Percentiles rank a stretch among this genome's conserved stretches.
These are phyloP conservation scores for Syngnathus rostellatus DNA, from an alignment of 2,797 vertebrate species.

Conservation along the genomic window DNA sequence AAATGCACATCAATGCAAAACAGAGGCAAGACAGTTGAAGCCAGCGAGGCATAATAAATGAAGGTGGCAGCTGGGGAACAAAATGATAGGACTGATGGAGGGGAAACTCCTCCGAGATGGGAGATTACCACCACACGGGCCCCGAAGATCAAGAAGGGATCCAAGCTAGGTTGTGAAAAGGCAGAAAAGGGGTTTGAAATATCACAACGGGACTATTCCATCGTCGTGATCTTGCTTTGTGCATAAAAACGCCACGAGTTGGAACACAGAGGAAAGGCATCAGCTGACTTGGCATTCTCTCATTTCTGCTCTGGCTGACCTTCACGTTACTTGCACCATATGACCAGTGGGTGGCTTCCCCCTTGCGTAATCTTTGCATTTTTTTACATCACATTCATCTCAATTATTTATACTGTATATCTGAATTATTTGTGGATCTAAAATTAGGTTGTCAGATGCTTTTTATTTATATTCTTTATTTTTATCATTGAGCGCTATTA, in stretches of 20 bases:
- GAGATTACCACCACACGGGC: conserved; percentile 25
- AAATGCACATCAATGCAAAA: conserved; percentile 36
- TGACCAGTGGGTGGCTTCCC: not conserved
- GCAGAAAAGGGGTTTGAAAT: conserved; percentile 13
- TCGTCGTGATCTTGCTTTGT: not conserved
- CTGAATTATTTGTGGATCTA: not conserved
- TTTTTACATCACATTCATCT: not conserved
- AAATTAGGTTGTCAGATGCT: not conserved
- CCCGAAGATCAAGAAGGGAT: conserved; percentile 10
- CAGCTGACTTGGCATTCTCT: not conserved
- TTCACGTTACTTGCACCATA: not conserved
- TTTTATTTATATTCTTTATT: too few species aligned
- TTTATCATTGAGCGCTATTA: too few species aligned
- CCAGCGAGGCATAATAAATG: not conserved
- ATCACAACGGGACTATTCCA: conserved; percentile 18
- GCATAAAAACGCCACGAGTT: not conserved
- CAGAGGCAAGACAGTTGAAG: conserved; percentile 21
- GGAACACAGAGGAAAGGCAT: not conserved
- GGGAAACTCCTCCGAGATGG: conserved; percentile 14
- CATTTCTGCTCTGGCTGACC: not conserved
- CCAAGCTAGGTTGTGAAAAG: not conserved
- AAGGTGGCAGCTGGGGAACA: not conserved
- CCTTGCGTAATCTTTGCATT: not conserved
- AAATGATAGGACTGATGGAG: not conserved
- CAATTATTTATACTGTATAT: not conserved